Evolutionary conservation across 92 coral and sea anemone species (phyloP).

Genomic region (Pocillopora meandrina): DNA sequence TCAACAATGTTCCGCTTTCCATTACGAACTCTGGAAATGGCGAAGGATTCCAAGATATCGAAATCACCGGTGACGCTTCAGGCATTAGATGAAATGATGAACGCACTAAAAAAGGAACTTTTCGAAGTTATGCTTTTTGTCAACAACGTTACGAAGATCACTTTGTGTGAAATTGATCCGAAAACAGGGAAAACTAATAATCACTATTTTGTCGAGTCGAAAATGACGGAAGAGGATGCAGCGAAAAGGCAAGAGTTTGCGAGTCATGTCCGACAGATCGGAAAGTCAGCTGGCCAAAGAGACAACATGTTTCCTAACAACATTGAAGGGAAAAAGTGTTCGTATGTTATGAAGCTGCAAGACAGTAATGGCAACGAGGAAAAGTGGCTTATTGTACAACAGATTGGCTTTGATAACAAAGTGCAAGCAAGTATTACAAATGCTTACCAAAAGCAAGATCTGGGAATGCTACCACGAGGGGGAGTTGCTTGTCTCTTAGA

Average conservation of each 20-base stretch:
- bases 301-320: constrained; percentile 33
- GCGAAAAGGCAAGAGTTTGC: constrained; percentile 59
- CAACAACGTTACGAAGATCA: constrained; percentile 69
- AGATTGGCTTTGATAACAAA: constrained; percentile 65
- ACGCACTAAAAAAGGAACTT: constrained; percentile 58
- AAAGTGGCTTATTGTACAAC: constrained; percentile 78
- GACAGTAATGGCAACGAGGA: constrained; percentile 62
- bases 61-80: constrained; percentile 30
- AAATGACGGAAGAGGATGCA: constrained; percentile 57
- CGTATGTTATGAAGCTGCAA: constrained; percentile 61
- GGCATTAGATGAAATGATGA: constrained; percentile 49
- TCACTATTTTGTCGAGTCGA: constrained; percentile 53
- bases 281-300: constrained; percentile 1
- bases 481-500: constrained; percentile 76
- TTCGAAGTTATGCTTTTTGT: constrained; percentile 76
- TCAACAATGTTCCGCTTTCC: constrained; percentile 78
- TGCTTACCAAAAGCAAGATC: constrained; percentile 51
- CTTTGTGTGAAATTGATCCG: constrained; percentile 62
- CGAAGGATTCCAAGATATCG: constrained; percentile 32
- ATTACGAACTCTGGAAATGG: constrained; percentile 45
- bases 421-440: constrained; percentile 19
- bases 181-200: constrained; percentile 32
- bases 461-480: constrained; percentile 92
- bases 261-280: constrained; percentile 28
- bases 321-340: constrained; percentile 48